Base-by-base conservation (phyloP, 2,888 invertebrate species). In the Augochlorella aurata region DNA sequence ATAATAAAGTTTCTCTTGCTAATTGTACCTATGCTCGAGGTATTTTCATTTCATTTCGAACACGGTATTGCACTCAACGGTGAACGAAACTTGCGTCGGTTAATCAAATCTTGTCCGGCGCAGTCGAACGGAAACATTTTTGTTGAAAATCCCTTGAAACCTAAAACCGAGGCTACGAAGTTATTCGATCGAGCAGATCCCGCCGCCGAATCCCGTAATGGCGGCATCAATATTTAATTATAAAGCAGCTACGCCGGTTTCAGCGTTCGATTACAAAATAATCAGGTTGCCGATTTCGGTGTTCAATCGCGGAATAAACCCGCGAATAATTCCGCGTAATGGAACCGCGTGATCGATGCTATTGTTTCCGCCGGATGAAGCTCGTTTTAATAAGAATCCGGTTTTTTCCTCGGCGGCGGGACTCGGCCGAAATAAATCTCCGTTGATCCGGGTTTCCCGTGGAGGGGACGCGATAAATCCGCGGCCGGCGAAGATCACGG, bases 381-480 rank as follows among this genome's bases (percentile, higher is more conserved):
- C 61, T 16, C 2, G 61, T 61, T 61, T 61, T 61, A 29, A 61
- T 61, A 61, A 61, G 18, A 61, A 61, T 0, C 61, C 18, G 24
- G 12, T 5, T 5, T 14, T 49, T 45, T 10, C 2, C 12, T 24
- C 58, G 21, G 0, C 16, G 14, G 0, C 8, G 7, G 70, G 4
- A n/a, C 12, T 16, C 16, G 16, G 14, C 14, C 44, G 49, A 61
- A 81, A 81, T 81, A 81, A 81, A 81, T 81, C 81, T 67, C 71
- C 72, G 79, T 63, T 61, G 52, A 14, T 70, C 21, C 21, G 38
- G 38, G 38, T 12, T 54, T 69, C 21, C 45, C 77, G 78, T 54
- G 68, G 52, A 4, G 9, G 50, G 14, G 24, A 16, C 24, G 21
- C 63, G 81, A 81, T 81, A 81, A 81, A 81, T 81, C 68, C 73